Evolutionary conservation across 2,888 invertebrate species (phyloP).

Genomic region (Drosophila kuntzei): DNA sequence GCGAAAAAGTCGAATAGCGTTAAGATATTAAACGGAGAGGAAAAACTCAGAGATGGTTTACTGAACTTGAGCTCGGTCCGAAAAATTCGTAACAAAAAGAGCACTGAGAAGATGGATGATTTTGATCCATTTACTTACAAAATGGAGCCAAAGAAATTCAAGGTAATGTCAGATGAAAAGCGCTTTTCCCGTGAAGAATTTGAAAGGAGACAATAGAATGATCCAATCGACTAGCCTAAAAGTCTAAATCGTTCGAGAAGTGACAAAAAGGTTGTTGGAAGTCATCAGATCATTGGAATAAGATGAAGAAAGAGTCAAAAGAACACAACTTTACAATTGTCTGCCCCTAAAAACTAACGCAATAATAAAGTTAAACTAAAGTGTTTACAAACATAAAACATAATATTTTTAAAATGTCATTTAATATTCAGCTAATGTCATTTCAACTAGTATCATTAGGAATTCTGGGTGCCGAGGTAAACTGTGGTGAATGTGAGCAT

Average conservation of each 20-base stretch:
- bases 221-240: no score
- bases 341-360: no score
- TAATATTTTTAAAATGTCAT: not conserved
- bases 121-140: constrained; percentile 1
- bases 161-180: not conserved
- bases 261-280: no score
- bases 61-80: not conserved
- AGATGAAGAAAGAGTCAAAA: no score
- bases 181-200: not conserved
- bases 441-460: not conserved
- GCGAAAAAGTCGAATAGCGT: not conserved
- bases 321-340: no score
- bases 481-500: constrained; percentile 16
- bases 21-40: no score
- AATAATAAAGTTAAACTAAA: not conserved
- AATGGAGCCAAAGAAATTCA: not conserved
- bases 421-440: constrained; percentile 10
- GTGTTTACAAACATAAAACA: not conserved
- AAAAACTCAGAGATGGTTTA: not conserved
- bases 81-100: not conserved
- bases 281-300: no score
- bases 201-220: not conserved
- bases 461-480: not conserved
- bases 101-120: not conserved
- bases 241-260: no score